phyloP scores from a whole-genome alignment of 1,140 invertebrate species.

The Drosophila ironensis region DNA sequence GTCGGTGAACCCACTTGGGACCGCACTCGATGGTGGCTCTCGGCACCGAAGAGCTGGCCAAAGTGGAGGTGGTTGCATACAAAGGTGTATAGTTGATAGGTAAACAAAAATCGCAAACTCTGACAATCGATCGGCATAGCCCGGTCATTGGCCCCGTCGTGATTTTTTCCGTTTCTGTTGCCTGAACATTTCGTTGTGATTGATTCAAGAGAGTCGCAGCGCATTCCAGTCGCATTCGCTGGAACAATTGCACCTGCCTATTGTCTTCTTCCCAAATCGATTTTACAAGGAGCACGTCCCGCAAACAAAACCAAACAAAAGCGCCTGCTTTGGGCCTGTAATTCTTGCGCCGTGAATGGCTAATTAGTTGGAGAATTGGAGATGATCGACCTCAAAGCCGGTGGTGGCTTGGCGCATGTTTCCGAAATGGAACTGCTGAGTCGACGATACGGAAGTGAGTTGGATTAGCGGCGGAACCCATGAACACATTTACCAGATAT shows the following conservation, averaged over 20 bases:
- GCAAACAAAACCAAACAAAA: not conserved
- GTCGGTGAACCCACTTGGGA: conserved; percentile 18
- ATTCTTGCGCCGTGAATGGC: not conserved
- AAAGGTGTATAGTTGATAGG: conserved; percentile 12
- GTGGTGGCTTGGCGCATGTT: not conserved
- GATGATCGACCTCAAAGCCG: conserved; percentile 1
- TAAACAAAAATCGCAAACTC: conserved; percentile 25
- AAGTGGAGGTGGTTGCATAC: not conserved
- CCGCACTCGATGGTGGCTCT: not conserved
- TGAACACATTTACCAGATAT: conserved; percentile 14
- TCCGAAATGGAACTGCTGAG: conserved; percentile 7
- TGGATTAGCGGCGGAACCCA: not conserved
- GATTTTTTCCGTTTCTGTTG: conserved; percentile 7
- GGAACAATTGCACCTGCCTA: not conserved
- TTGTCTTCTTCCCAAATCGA: not conserved
- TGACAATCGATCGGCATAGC: conserved; percentile 17
- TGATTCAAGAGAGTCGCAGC: not conserved
- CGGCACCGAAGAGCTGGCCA: not conserved
- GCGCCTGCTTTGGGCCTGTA: not conserved
- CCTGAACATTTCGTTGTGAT: not conserved
- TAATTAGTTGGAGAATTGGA: not conserved
- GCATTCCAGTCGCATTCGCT: not conserved
- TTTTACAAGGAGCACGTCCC: not conserved
- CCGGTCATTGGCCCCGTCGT: conserved; percentile 33
- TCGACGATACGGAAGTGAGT: conserved; percentile 26